Conservation (phyloP, 23 tunicate genomes). For the Aplidium turbinatum region DNA sequence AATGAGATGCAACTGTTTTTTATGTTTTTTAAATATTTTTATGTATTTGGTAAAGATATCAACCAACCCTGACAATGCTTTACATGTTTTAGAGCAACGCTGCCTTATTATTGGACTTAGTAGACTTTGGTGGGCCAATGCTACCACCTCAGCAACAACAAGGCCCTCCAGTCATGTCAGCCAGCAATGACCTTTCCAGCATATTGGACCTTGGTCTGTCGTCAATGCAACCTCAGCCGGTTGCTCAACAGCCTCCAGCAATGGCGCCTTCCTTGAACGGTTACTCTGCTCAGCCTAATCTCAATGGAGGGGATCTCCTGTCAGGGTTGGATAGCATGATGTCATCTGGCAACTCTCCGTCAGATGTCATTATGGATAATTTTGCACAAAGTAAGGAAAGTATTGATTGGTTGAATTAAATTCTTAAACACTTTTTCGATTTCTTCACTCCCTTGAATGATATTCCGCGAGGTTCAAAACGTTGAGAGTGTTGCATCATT, state of each 20-base stretch:
- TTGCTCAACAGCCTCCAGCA: background rate
- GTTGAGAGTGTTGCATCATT: too few species aligned
- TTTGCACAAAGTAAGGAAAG: constrained; percentile 24
- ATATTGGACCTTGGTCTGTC: constrained; percentile 34
- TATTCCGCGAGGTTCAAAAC: too few species aligned
- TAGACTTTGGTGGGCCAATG: constrained; percentile 49
- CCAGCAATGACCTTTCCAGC: constrained; percentile 26
- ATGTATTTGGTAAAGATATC: background rate
- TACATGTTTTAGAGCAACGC: constrained; percentile 56
- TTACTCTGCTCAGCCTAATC: background rate
- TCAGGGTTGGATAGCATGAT: background rate
- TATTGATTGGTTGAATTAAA: background rate
- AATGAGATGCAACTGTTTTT: too few species aligned
- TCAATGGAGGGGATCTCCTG: background rate
- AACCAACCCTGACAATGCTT: background rate
- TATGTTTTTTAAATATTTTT: too few species aligned
- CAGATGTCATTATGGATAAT: constrained; percentile 4
- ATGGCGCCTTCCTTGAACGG: constrained; percentile 36
- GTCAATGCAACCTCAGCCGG: background rate
- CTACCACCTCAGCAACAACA: constrained; percentile 18
- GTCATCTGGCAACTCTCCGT: background rate
- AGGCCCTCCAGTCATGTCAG: background rate
- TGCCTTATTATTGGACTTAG: constrained; percentile 76
- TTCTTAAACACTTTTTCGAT: background rate
- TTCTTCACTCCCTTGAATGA: too few species aligned